These are phyloP conservation scores for Macquaria ambigua DNA, from an alignment of 2,113 vertebrate species.

Conservation along the genomic window DNA sequence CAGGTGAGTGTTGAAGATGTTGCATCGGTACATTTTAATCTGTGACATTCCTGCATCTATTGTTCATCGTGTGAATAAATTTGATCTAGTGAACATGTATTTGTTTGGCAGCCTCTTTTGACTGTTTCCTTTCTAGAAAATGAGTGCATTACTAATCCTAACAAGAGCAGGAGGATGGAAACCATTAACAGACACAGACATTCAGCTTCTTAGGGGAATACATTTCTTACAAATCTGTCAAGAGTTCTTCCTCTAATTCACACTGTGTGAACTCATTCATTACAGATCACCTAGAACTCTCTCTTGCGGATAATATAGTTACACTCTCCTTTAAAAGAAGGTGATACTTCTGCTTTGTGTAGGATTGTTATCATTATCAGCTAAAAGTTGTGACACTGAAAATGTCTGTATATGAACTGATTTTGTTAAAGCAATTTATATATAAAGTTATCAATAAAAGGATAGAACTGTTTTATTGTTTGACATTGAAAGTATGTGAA, in stretches of 20 bases:
- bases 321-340: background rate
- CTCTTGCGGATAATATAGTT: background rate
- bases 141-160: background rate
- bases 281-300: background rate
- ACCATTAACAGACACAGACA: slow-evolving; percentile 28
- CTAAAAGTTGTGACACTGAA: background rate
- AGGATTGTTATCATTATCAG: background rate
- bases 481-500: background rate
- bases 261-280: slow-evolving; percentile 9
- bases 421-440: background rate
- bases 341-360: background rate
- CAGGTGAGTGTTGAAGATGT: background rate
- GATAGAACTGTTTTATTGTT: background rate
- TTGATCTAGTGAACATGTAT: background rate
- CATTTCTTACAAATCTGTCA: slow-evolving; percentile 25
- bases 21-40: background rate
- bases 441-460: background rate
- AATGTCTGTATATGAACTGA: background rate
- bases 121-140: background rate
- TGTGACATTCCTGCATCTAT: background rate
- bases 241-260: slow-evolving; percentile 1
- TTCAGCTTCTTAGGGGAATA: slow-evolving; percentile 3
- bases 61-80: slow-evolving; percentile 13
- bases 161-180: slow-evolving; percentile 15
- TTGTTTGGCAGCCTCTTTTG: slow-evolving; percentile 10